phyloP scores from a whole-genome alignment of 1,140 invertebrate genomes.

The Heliconius hermathena region DNA sequence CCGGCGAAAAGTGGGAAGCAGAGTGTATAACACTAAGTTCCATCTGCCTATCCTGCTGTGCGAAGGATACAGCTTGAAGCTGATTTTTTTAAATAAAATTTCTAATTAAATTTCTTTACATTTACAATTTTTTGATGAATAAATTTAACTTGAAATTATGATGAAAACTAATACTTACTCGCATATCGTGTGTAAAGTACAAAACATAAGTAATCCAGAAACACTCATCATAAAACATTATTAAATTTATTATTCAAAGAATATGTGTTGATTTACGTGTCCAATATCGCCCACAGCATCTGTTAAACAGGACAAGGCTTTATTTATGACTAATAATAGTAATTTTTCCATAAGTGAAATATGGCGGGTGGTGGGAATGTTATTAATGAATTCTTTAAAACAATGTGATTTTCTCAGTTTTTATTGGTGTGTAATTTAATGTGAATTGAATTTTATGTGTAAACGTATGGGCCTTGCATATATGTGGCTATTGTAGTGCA shows the following conservation, averaged over 20 bases:
- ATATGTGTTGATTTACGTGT: constrained; percentile 23
- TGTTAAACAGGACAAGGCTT: constrained; percentile 41
- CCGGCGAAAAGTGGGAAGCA: no score
- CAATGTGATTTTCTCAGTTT: not conserved
- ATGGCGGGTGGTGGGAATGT: constrained; percentile 20
- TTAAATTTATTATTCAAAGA: constrained; percentile 22
- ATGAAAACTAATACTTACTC: no score
- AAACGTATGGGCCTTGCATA: not conserved
- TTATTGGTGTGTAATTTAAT: not conserved
- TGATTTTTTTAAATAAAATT: no score
- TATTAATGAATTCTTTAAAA: constrained; percentile 28
- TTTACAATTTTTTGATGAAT: no score
- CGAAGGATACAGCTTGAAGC: no score
- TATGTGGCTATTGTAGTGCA: no score
- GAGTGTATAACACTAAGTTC: no score
- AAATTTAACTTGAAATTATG: no score
- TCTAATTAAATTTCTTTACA: no score
- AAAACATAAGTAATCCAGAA: not conserved
- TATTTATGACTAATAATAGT: constrained; percentile 59
- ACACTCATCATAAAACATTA: not conserved
- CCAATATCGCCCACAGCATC: constrained; percentile 38
- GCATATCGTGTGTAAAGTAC: not conserved
- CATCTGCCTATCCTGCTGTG: no score
- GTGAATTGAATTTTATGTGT: not conserved
- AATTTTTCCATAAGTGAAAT: constrained; percentile 37